Evolutionary conservation across 2,797 vertebrate genomes (phyloP).

Genomic region (Cyprinodon diabolis): DNA sequence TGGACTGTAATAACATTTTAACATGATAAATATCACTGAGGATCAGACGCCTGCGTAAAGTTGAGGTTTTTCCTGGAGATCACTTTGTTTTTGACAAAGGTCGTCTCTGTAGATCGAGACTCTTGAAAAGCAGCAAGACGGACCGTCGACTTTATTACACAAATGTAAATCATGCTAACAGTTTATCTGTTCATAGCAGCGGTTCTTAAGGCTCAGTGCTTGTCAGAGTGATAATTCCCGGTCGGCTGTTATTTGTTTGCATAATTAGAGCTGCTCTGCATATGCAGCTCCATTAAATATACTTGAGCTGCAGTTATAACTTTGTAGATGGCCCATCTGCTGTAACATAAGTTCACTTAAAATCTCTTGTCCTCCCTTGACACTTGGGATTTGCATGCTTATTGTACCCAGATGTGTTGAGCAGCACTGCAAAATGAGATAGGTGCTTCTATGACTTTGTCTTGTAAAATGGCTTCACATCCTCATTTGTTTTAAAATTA

Average conservation of each 20-base stretch:
- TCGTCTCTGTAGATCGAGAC: neutral
- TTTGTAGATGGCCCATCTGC: constrained; percentile 48
- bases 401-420: constrained; percentile 53
- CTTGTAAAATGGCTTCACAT: constrained; percentile 18
- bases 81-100: neutral
- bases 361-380: constrained; percentile 34
- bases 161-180: neutral
- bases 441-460: constrained; percentile 33
- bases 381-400: constrained; percentile 46
- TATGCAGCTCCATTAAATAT: constrained; percentile 51
- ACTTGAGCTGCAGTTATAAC: constrained; percentile 43
- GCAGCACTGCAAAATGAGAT: constrained; percentile 38
- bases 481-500: neutral
- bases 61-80: neutral
- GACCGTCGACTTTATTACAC: neutral
- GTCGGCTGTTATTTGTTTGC: constrained; percentile 32
- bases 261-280: constrained; percentile 39
- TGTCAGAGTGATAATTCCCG: constrained; percentile 11
- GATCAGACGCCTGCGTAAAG: neutral
- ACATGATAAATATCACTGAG: neutral
- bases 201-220: neutral
- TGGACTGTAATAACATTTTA: neutral
- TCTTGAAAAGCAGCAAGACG: neutral
- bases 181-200: neutral
- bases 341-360: constrained; percentile 50